phyloP scores from a whole-genome alignment of 1,140 invertebrate genomes.

The Microvelia longipes region DNA sequence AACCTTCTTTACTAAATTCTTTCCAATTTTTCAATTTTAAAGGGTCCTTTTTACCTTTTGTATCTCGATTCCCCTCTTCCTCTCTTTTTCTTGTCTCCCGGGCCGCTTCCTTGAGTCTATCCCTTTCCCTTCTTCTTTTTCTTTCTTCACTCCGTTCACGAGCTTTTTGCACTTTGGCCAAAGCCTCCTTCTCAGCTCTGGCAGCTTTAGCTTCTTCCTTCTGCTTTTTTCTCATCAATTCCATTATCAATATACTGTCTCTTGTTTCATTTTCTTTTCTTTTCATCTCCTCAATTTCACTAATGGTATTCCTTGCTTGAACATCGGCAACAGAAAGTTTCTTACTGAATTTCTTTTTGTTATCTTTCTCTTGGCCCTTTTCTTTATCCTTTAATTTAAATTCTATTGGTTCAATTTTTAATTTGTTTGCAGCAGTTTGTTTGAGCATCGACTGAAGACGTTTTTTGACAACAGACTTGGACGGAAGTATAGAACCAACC shows the following conservation, averaged over 20 bases:
- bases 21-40: slow-evolving; percentile 11
- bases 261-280: slow-evolving; percentile 12
- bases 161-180: background rate
- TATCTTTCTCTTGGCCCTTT: background rate
- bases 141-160: slow-evolving; percentile 1
- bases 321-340: slow-evolving; percentile 5
- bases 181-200: background rate
- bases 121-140: slow-evolving; percentile 3
- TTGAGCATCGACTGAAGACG: background rate
- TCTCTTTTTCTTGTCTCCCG: slow-evolving; percentile 6
- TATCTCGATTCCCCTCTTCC: background rate
- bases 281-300: slow-evolving; percentile 22
- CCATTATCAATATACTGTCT: slow-evolving; percentile 6
- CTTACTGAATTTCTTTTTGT: background rate
- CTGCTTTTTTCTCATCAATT: background rate
- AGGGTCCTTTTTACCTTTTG: slow-evolving; percentile 1
- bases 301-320: slow-evolving; percentile 19
- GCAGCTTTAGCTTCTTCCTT: background rate
- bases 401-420: background rate
- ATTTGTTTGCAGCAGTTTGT: background rate
- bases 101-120: too few relatives aligned
- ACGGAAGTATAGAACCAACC: background rate
- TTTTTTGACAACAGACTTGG: background rate
- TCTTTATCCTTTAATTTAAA: background rate
- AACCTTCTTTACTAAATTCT: slow-evolving; percentile 11